Evolutionary conservation across 2,888 invertebrate species (phyloP), one percentile per base, ranked within the genome.

Genomic region (Allacma fusca): DNA sequence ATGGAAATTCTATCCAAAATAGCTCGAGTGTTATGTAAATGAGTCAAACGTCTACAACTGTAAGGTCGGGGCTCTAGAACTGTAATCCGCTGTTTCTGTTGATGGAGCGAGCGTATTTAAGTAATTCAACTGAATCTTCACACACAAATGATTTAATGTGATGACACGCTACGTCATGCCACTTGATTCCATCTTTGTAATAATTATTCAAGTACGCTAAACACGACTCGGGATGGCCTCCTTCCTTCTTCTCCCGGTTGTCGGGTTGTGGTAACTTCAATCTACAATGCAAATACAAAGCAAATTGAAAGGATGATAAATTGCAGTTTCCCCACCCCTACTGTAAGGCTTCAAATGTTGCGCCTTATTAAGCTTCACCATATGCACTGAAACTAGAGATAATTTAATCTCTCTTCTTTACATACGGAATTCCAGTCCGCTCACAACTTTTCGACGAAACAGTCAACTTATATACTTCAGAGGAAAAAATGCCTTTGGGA

Each of bases 101-200:
- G 26, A 75, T 75, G 57, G 92, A 91, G 76, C 92, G 92, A 81
- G 95, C 91, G 87, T 95, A 95, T 86, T 91, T 92, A 85, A 96
- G 90, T 80, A 96, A 91, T 86, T 95, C 94, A 74, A 95, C 94
- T 80, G 92, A 93, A 88, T 96, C 95, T 86, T 95, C 95, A 87
- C 95, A 95, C 84, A 95, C 91, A 86, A 95, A 91, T 0, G 95
- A 95, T 86, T 95, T 96, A 88, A 95, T 94, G 88, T 95, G 95
- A 87, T 95, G 94, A 88, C 95, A 95, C 81, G 95, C 95, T 73
- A 95, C 95, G 87, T 96, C 95, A 88, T 95, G 95, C 95, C 95
- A 96, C 82, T 94, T 94, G 86, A 96, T 94, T 82, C 95, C 95
- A 86, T 96, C 95, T 85, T 92, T 94, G 90, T 96, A 96, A 5